These are phyloP conservation scores for Chionoecetes opilio DNA, from an alignment of 1,140 invertebrate genomes.

Conservation along the genomic window DNA sequence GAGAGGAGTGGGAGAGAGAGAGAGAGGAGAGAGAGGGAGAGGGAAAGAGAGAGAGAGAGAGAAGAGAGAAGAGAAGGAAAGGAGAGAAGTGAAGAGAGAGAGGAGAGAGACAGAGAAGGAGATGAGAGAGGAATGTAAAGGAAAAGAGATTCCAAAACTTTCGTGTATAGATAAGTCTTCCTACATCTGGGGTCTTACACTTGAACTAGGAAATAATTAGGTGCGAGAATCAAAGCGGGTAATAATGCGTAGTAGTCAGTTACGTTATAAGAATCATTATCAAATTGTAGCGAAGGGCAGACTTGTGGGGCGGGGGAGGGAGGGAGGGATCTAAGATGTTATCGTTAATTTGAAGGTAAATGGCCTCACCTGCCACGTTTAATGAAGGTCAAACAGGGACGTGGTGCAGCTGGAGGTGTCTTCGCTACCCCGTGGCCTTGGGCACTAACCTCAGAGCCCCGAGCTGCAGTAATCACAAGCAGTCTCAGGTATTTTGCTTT, in stretches of 20 bases:
- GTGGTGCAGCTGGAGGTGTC: neutral
- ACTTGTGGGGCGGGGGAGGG: neutral
- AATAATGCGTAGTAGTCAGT: neutral
- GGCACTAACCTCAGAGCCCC: neutral
- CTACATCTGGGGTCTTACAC: neutral
- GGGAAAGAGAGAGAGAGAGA: neutral
- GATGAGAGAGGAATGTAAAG: no score
- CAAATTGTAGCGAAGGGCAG: neutral
- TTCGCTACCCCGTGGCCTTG: neutral
- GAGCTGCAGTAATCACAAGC: neutral
- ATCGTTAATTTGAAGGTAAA: neutral
- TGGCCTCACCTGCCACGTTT: conserved; percentile 11
- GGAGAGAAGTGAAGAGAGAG: neutral
- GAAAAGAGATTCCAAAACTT: neutral
- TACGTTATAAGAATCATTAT: no score
- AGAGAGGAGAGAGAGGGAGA: neutral
- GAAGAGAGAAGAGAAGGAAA: neutral
- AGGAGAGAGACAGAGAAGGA: neutral
- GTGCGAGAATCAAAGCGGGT: neutral
- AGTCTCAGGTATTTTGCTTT: neutral
- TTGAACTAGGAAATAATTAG: neutral
- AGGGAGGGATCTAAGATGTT: neutral
- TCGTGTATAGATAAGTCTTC: neutral
- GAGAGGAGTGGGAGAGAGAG: neutral
- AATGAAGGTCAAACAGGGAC: conserved; percentile 9